Conservation (phyloP, 2,113 vertebrate species). For the Clarias batrachus region DNA sequence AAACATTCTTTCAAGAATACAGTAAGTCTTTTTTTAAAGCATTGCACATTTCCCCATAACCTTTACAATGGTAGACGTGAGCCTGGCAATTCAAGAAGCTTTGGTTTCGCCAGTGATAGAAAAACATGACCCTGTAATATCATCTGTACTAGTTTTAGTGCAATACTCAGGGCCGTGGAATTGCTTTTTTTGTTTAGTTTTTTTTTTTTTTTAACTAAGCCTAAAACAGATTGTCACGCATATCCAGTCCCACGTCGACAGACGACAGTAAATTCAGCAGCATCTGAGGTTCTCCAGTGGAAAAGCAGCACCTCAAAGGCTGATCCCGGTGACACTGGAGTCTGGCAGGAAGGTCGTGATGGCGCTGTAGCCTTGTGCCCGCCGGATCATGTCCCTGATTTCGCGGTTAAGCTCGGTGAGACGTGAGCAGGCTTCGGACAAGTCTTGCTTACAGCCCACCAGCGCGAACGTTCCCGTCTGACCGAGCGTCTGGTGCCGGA, state of each 20-base stretch:
- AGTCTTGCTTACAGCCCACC: conserved; percentile 92
- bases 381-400: conserved; percentile 89
- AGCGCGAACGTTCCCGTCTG: conserved; percentile 93
- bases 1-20: conserved; percentile 67
- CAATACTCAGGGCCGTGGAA: conserved; percentile 68
- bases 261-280: conserved; percentile 2
- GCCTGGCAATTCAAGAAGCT: conserved; percentile 66
- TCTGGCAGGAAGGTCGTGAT: conserved; percentile 89
- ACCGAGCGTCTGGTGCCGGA: conserved; percentile 93
- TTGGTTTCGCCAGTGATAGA: conserved; percentile 80
- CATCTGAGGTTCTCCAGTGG: neutral
- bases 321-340: conserved; percentile 85
- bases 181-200: neutral
- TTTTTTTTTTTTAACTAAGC: neutral
- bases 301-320: conserved; percentile 79
- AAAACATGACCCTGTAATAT: conserved; percentile 70
- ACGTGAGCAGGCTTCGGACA: conserved; percentile 86
- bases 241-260: neutral
- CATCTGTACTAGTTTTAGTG: conserved; percentile 70
- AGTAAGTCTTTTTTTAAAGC: conserved; percentile 75
- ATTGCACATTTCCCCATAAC: conserved; percentile 92
- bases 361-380: conserved; percentile 84
- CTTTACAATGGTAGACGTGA: conserved; percentile 59
- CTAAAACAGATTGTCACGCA: conserved; percentile 10
- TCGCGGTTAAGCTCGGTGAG: conserved; percentile 92